phyloP scores from a whole-genome alignment of 2,888 invertebrate species.

The Pherbina coryleti region DNA sequence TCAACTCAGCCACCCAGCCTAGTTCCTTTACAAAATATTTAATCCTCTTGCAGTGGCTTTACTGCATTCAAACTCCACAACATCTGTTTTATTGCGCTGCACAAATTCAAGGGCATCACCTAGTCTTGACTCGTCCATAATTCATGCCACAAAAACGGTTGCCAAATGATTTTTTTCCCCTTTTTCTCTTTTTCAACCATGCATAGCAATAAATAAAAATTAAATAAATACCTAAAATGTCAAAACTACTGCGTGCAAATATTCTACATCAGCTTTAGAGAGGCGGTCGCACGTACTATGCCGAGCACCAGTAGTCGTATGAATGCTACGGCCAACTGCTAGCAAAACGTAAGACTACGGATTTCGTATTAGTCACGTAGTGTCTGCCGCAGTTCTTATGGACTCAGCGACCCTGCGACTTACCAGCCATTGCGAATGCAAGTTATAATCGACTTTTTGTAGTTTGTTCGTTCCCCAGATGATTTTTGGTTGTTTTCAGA shows the following conservation, averaged over 20 bases:
- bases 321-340: not conserved
- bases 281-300: not conserved
- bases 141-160: conserved; percentile 9
- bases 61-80: not conserved
- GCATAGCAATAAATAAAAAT: conserved; percentile 7
- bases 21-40: too few species aligned
- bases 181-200: not conserved
- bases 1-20: not conserved
- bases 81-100: not conserved
- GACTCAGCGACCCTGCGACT: not conserved
- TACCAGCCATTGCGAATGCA: not conserved
- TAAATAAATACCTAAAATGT: conserved; percentile 3
- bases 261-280: not conserved
- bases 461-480: not conserved
- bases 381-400: conserved; percentile 28
- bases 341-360: conserved; percentile 45
- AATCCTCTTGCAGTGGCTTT: too few species aligned
- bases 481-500: not conserved
- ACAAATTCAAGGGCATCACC: not conserved
- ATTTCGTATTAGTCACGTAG: conserved; percentile 52
- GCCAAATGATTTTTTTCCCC: not conserved
- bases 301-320: not conserved
- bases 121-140: not conserved
- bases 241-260: conserved; percentile 10
- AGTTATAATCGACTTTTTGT: conserved; percentile 16